phyloP scores from a whole-genome alignment of 1,140 invertebrate genomes.

The Druon quercuslanigerum region DNA sequence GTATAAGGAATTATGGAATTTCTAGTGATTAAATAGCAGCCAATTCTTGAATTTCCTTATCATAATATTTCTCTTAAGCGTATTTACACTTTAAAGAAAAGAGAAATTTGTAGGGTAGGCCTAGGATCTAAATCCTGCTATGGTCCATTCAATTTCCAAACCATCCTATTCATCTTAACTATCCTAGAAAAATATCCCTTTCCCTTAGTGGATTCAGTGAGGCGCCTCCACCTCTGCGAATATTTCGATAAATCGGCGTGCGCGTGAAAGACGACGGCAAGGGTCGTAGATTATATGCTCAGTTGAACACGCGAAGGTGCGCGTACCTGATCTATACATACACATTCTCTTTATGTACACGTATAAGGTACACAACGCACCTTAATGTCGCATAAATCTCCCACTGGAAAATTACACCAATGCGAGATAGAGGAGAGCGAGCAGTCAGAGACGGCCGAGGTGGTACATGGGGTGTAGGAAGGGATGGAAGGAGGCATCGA shows the following conservation, averaged over 20 bases:
- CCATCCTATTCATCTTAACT: too few relatives aligned
- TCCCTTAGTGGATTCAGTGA: too few relatives aligned
- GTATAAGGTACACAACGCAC: slow-evolving; percentile 69
- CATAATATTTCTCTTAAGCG: too few relatives aligned
- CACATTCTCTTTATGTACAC: slow-evolving; percentile 41
- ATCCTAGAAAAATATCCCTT: too few relatives aligned
- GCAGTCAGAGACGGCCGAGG: slow-evolving; percentile 46
- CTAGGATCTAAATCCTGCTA: too few relatives aligned
- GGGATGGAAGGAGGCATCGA: slow-evolving; percentile 51
- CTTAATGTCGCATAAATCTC: slow-evolving; percentile 76
- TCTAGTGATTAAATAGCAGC: neutral
- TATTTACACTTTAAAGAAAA: too few relatives aligned
- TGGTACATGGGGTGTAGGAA: slow-evolving; percentile 44
- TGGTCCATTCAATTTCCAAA: too few relatives aligned
- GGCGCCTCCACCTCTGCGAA: slow-evolving; percentile 39
- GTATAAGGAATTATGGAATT: neutral
- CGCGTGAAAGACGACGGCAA: slow-evolving; percentile 52
- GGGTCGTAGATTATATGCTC: slow-evolving; percentile 19
- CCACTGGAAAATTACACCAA: slow-evolving; percentile 76
- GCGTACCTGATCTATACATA: slow-evolving; percentile 44
- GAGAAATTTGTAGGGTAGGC: too few relatives aligned
- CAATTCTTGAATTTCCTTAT: neutral
- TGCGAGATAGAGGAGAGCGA: slow-evolving; percentile 66
- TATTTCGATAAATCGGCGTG: slow-evolving; percentile 63
- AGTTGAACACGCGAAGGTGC: slow-evolving; percentile 41